A percentile compares a stretch with the other conserved stretches of the same genome.
Conservation (phyloP, 2,797 vertebrate species). For the Coregonus suidteri region DNA sequence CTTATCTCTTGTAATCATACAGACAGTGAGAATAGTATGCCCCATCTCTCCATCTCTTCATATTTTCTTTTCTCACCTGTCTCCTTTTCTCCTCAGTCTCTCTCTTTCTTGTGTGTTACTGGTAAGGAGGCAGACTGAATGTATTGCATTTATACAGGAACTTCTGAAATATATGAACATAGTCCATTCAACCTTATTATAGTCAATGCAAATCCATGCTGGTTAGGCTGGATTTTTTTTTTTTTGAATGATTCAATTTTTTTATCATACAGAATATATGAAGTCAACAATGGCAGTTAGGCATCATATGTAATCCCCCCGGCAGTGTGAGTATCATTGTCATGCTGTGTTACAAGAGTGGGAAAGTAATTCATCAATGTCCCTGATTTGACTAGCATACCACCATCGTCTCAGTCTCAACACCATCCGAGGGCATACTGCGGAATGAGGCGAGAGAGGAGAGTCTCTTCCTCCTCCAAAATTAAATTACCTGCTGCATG, state of each 20-base stretch:
- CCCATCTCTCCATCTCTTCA: constrained; percentile 27
- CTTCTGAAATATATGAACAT: neutral
- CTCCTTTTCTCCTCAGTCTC: constrained; percentile 7
- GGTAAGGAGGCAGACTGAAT: constrained; percentile 31
- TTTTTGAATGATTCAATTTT: constrained; percentile 43
- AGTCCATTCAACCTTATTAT: neutral
- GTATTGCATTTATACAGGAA: neutral
- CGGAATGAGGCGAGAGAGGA: constrained; percentile 17
- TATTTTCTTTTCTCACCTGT: constrained; percentile 5
- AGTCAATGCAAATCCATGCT: too few relatives aligned
- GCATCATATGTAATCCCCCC: constrained; percentile 42
- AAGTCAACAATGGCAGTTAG: constrained; percentile 38
- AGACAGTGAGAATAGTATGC: constrained; percentile 56
- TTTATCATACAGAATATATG: constrained; percentile 28
- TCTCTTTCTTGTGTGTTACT: constrained; percentile 7
- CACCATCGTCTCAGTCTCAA: constrained; percentile 23
- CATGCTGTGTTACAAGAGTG: constrained; percentile 25
- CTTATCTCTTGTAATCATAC: constrained; percentile 61
- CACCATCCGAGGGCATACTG: constrained; percentile 1
- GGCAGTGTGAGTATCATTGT: constrained; percentile 34
- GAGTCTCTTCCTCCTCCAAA: constrained; percentile 21
- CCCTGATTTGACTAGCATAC: constrained; percentile 34
- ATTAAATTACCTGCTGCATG: constrained; percentile 42
- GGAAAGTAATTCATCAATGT: constrained; percentile 55
- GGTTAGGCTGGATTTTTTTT: too few relatives aligned